Base-by-base conservation (phyloP, 2,888 invertebrate species). In the Torymus texanus region DNA sequence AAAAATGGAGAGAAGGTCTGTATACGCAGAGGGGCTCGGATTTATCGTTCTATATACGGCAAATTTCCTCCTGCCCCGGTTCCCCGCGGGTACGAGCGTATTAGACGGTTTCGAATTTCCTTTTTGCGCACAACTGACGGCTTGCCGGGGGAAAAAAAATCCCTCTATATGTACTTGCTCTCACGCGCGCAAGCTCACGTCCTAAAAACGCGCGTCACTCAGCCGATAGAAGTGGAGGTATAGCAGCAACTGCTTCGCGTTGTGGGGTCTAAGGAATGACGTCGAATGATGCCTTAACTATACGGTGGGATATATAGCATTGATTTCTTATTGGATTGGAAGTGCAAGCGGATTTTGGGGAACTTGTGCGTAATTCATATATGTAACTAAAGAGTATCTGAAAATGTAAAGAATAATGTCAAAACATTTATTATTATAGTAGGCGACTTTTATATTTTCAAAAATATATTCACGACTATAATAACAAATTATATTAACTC, bases 41-140 rank as follows among this genome's bases (percentile, higher is more conserved):
- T 53, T 72, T 72, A 62, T 72, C 62, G 21, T 61, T 41, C 41
- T 41, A 41, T 41, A 50, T 62, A 62, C 21, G 24, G 62, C 5
- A 16, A 72, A 62, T 62, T 53, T 61, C 62, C 72, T 72, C 53
- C 62, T 72, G 53, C 16, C 56, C 14, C 12, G 21, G 18, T 18
- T 62, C 62, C 63, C 62, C 50, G 16, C 29, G 8, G 41, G 1
- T 41, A 41, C 41, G 5, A 8, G 8, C 41, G 41, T 41, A 41
- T 55, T 73, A 41, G 63, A 29, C 12, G 58, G 65, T 74, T 51
- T 74, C 74, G 16, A 74, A 58, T 74, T 74, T 66, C 74, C 70
- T 56, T 41, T 56, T 18, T 16, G 55, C 29, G 41, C 41, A 8
- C 41, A 8, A 41, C 41, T 41, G 41, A 41, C 41, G 41, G 41